phyloP scores from a whole-genome alignment of 2,113 vertebrate species.

The Rattus norvegicus region GRCr8 NC_086023.1:159426501-159427000 shows the following conservation, averaged over 20 bases:
- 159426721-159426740: not conserved
- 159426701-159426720: not conserved
- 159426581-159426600: not conserved
- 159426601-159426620: not conserved
- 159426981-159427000: no score
- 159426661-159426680: not conserved
- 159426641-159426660: not conserved
- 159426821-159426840: not conserved
- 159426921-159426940: not conserved
- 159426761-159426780: not conserved
- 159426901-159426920: not conserved
- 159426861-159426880: not conserved
- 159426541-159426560: not conserved
- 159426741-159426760: not conserved
- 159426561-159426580: not conserved
- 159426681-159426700: not conserved
- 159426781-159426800: not conserved
- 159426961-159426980: no score
- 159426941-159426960: not conserved
- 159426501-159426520: not conserved
- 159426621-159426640: not conserved
- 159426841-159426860: not conserved
- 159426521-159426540: not conserved
- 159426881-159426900: not conserved
- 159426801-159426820: not conserved